Evolutionary conservation across 2,888 invertebrate species (phyloP), one percentile per base, ranked within the genome.

Genomic region (Chydorus sphaericus): DNA sequence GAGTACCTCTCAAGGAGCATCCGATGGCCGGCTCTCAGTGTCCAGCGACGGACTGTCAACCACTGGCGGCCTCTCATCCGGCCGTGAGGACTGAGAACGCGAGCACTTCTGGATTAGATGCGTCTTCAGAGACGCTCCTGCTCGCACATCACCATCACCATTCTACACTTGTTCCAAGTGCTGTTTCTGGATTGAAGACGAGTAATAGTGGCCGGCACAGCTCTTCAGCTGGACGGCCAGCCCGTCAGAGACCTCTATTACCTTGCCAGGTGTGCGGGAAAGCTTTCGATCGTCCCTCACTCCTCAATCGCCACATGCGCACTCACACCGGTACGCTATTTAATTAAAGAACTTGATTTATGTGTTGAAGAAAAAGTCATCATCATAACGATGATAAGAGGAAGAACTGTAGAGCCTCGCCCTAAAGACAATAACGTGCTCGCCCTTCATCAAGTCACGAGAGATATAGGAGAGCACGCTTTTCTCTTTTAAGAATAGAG

Each of bases 191-290:
- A 14, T 14, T 14, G 3, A 28, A 26, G 44, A 10, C 26, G 10
- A 14, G 4, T 11, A 54, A 38, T 39, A 57, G 53, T 37, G 53
- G 49, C n/a, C 23, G 44, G 4, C 26, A 23, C 26, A 44, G 44
- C 44, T 23, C 44, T 1, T 44, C 44, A 2, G 23, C 52, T 2
- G 31, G 38, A 48, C 58, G 48, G 54, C 61, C 31, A 53, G 20
- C 56, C 59, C 20, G 59, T 57, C 37, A 60, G 59, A 28, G 61
- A 60, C 53, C 58, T 54, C 33, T 93, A 65, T 73, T 93, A 63
- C 92, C 92, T 2, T 96, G 94, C 68, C 87, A 90, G 69, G 88
- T 91, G 30, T 94, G 94, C 69, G 86, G 85, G 61, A 94, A 96
- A 73, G 89, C 91, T 14, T 96, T 96, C 69, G 94, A 96, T 70